Evolutionary conservation across 1,140 invertebrate species (phyloP).

Genomic region (Drosophila kikkawai): DNA sequence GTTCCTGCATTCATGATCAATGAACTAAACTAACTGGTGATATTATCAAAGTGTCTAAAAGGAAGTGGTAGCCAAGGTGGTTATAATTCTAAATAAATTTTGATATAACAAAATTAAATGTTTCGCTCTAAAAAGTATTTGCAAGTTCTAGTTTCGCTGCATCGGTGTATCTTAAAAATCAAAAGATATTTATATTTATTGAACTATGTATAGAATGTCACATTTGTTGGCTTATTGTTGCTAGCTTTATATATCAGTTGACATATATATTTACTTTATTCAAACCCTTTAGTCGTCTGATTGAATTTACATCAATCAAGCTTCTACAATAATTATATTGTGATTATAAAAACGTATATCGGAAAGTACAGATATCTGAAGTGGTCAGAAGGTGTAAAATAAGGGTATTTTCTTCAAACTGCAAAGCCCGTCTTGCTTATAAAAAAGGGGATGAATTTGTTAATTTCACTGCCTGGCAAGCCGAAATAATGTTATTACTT

Average conservation of each 20-base stretch:
- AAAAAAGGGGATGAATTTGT: conserved; percentile 54
- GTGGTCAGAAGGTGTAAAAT: conserved; percentile 13
- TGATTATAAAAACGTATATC: background rate
- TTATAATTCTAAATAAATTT: too few species aligned
- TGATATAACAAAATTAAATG: too few species aligned
- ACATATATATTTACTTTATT: background rate
- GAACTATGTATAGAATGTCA: background rate
- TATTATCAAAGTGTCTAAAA: background rate
- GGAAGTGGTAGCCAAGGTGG: background rate
- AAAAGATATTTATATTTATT: background rate
- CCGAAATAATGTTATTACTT: conserved; percentile 69
- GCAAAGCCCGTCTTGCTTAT: background rate
- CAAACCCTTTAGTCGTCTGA: background rate
- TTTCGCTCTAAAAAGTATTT: too few species aligned
- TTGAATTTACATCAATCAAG: background rate
- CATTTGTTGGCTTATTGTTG: background rate
- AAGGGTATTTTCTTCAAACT: conserved; percentile 10
- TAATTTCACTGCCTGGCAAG: conserved; percentile 59
- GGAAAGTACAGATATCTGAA: background rate
- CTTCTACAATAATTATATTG: background rate
- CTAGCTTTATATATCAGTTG: background rate
- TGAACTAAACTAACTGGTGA: background rate
- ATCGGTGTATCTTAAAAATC: background rate
- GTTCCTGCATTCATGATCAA: too few species aligned
- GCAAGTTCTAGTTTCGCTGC: too few species aligned